Percentiles rank a stretch among this genome's conserved stretches.
phyloP scores from a whole-genome alignment of 2,113 vertebrate species.

The Bubo bubo region DNA sequence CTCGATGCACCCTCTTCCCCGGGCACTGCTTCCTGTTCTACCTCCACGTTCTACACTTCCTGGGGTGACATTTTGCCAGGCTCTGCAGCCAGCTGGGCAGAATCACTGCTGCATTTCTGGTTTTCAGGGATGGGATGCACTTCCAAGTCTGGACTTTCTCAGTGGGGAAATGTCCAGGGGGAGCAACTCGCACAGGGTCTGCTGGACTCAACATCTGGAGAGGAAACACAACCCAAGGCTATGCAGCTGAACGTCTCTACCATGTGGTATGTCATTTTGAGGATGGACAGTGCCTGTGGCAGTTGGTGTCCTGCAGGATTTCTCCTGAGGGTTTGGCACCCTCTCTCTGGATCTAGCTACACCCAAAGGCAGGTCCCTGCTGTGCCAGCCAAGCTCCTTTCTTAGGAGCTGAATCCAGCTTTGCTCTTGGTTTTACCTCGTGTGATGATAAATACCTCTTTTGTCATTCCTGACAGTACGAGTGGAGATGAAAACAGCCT shows the following conservation, averaged over 20 bases:
- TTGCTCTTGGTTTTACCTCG: neutral
- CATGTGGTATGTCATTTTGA: neutral
- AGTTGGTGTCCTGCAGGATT: neutral
- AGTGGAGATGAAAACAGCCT: neutral
- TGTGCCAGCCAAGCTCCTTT: neutral
- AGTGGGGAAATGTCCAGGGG: neutral
- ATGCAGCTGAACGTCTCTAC: neutral
- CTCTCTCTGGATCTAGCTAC: neutral
- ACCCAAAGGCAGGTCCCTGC: neutral
- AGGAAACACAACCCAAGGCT: neutral
- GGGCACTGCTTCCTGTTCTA: neutral
- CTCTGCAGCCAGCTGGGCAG: neutral
- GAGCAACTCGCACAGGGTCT: neutral
- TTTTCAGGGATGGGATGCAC: neutral
- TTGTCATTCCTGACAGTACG: neutral
- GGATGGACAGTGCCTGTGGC: neutral
- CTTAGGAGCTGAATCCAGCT: neutral
- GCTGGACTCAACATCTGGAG: neutral
- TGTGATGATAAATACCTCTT: neutral
- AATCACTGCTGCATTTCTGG: neutral
- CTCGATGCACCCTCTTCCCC: neutral
- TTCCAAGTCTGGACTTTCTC: constrained; percentile 3
- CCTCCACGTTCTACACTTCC: neutral
- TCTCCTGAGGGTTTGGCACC: neutral
- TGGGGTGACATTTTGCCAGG: neutral